These are phyloP conservation scores for Bergia puertoricense DNA, from an alignment of 92 coral and sea anemone species.

Conservation along the genomic window DNA sequence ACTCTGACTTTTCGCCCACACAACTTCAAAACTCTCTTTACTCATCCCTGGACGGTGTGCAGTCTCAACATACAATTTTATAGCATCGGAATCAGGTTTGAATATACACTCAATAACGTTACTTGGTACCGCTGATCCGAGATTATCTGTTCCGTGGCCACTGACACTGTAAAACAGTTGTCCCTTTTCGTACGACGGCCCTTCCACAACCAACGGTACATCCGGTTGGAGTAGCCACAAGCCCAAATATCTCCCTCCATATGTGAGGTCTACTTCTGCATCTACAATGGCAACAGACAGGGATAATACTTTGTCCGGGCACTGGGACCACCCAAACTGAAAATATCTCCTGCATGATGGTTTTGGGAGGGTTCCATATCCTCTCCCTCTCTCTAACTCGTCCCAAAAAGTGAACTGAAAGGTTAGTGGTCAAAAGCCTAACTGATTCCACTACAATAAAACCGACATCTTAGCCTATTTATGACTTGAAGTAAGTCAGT, in stretches of 20 bases:
- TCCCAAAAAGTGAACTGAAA: not conserved
- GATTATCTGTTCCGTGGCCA: not conserved
- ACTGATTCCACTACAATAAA: not conserved
- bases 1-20: not conserved
- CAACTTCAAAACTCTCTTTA: constrained; percentile 6
- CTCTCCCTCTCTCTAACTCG: too few species aligned
- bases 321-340: not conserved
- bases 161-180: not conserved
- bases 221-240: not conserved
- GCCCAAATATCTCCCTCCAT: not conserved
- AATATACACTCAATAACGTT: not conserved
- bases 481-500: not conserved
- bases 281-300: not conserved
- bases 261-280: constrained; percentile 12
- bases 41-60: not conserved
- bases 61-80: constrained; percentile 12
- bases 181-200: constrained; percentile 13
- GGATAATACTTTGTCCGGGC: not conserved
- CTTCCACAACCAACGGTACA: not conserved
- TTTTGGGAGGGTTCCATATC: not conserved
- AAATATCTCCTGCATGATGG: not conserved
- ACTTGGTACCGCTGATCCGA: not conserved
- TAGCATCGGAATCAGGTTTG: constrained; percentile 20
- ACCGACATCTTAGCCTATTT: not conserved
- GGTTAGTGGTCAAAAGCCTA: not conserved